These are phyloP conservation scores for Lepus americanus DNA, from an alignment of 2,113 vertebrate genomes.

Conservation along the genomic window DNA sequence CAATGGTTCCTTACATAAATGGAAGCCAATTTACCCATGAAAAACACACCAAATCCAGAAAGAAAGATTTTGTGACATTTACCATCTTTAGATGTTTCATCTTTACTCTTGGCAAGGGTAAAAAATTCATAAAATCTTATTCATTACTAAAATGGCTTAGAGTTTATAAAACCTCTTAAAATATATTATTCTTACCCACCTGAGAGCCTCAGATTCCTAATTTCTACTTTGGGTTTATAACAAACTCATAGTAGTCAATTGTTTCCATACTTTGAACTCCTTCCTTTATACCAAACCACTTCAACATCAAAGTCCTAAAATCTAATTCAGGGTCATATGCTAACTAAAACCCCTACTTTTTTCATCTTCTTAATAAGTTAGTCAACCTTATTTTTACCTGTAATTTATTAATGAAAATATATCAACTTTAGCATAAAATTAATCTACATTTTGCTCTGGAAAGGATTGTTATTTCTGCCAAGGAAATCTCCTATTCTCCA, in stretches of 20 bases:
- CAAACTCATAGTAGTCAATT: background rate
- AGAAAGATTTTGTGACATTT: background rate
- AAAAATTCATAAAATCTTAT: background rate
- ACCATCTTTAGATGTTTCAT: background rate
- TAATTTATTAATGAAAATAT: conserved; percentile 49
- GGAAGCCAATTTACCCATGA: background rate
- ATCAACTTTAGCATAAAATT: conserved; percentile 32
- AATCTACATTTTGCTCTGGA: conserved; percentile 30
- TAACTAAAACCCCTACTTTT: conserved; percentile 28
- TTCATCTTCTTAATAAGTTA: background rate
- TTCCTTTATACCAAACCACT: conserved; percentile 14
- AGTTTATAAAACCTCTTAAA: background rate
- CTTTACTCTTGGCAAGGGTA: background rate
- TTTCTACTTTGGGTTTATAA: conserved; percentile 30
- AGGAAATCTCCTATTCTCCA: background rate
- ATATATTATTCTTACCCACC: background rate
- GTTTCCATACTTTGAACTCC: background rate
- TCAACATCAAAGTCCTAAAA: conserved; percentile 36
- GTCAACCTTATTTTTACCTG: conserved; percentile 23
- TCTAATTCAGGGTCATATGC: background rate
- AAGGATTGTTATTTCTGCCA: conserved; percentile 5
- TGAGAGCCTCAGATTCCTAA: background rate
- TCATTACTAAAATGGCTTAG: conserved; percentile 17
- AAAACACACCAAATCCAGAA: background rate
- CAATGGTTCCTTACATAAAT: background rate